Evolutionary conservation across 2,797 vertebrate genomes (phyloP).

Genomic region (Hipposideros larvatus): DNA sequence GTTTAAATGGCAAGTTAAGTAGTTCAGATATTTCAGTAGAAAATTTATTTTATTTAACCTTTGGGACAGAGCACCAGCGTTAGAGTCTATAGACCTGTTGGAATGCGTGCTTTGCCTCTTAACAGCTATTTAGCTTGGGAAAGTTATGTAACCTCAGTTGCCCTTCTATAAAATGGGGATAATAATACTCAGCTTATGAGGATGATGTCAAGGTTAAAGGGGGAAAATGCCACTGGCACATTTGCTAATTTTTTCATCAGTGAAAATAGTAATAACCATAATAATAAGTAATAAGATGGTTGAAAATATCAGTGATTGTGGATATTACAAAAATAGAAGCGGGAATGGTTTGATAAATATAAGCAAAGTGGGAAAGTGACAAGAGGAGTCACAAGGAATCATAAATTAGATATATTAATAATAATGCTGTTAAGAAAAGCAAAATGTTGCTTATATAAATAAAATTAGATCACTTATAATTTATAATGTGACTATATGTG

Average conservation of each 20-base stretch:
- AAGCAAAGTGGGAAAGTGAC: constrained; percentile 54
- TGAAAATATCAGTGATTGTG: constrained; percentile 14
- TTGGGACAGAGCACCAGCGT: constrained; percentile 2
- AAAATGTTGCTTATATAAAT: constrained; percentile 46
- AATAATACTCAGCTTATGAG: constrained; percentile 20
- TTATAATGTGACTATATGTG: neutral
- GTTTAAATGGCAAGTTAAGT: constrained; percentile 50
- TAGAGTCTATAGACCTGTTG: constrained; percentile 4
- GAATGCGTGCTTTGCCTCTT: constrained; percentile 20
- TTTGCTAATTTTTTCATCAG: constrained; percentile 13
- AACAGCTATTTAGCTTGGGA: constrained; percentile 31
- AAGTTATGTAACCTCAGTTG: constrained; percentile 6
- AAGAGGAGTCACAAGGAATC: constrained; percentile 31
- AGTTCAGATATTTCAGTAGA: constrained; percentile 30
- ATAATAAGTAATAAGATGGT: neutral
- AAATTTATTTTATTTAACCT: constrained; percentile 40
- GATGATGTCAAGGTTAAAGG: constrained; percentile 38
- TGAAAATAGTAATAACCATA: constrained; percentile 31
- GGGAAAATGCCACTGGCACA: neutral
- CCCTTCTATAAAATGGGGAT: constrained; percentile 37
- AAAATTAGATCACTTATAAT: constrained; percentile 16
- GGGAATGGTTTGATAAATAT: constrained; percentile 36
- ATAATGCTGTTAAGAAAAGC: neutral
- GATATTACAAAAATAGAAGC: constrained; percentile 30
- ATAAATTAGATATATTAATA: neutral